These are phyloP conservation scores for Caenorhabditis sp. DNA, from an alignment of 2,888 invertebrate species.

Conservation along the genomic window DNA sequence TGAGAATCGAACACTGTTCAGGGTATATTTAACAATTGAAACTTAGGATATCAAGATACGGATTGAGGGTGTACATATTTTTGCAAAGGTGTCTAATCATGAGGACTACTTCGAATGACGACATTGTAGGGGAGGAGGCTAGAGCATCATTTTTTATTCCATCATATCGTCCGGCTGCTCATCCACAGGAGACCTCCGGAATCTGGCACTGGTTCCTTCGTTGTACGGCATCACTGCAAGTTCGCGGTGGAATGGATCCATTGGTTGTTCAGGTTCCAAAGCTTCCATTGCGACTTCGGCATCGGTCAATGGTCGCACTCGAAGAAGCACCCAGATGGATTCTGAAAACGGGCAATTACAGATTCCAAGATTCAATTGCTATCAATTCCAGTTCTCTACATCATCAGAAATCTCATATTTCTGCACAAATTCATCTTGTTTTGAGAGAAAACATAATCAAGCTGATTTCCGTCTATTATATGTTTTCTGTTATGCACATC, in stretches of 20 bases:
- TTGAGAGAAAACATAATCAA: no score
- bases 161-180: constrained; percentile 41
- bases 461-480: no score
- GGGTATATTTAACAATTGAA: background rate
- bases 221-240: constrained; percentile 17
- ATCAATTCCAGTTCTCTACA: no score
- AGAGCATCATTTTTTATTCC: constrained; percentile 19
- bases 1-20: background rate
- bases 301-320: constrained; percentile 36
- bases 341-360: constrained; percentile 42
- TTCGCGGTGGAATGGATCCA: constrained; percentile 32
- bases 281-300: constrained; percentile 22
- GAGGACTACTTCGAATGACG: background rate
- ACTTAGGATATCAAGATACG: no score
- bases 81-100: background rate
- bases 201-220: constrained; percentile 15
- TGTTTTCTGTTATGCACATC: no score
- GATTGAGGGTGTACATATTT: background rate
- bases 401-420: no score
- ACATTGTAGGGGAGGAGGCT: background rate
- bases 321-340: constrained; percentile 60
- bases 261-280: constrained; percentile 10
- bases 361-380: no score
- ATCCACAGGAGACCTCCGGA: constrained; percentile 19
- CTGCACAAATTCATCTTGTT: no score